Evolutionary conservation across 92 coral and sea anemone genomes (phyloP).

Genomic region (Bergia sp.): DNA sequence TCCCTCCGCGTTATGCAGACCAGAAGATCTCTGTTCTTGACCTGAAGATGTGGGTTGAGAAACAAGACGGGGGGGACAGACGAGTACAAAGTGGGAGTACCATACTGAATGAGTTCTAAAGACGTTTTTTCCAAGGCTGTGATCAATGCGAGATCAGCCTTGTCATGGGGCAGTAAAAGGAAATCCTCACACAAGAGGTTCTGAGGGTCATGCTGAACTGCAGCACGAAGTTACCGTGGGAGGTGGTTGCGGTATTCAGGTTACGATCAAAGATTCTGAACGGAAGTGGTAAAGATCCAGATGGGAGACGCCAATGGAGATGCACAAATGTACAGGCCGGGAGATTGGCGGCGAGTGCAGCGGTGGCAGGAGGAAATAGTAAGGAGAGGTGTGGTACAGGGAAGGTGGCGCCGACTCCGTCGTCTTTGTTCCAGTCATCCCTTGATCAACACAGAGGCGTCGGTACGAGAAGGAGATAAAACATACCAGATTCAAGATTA

Average conservation of each 20-base stretch:
- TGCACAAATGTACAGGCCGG: too few relatives aligned
- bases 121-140: slow-evolving; percentile 35
- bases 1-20: not conserved
- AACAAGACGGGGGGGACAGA: slow-evolving; percentile 21
- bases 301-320: too few relatives aligned
- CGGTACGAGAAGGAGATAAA: too few relatives aligned
- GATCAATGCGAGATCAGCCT: slow-evolving; percentile 34
- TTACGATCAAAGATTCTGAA: slow-evolving; percentile 10
- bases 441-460: too few relatives aligned
- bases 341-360: too few relatives aligned
- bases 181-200: slow-evolving; percentile 42
- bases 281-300: too few relatives aligned
- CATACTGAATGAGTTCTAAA: slow-evolving; percentile 38
- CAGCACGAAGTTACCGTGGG: slow-evolving; percentile 35
- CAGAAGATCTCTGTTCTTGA: slow-evolving; percentile 31
- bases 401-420: too few relatives aligned
- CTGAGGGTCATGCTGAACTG: slow-evolving; percentile 39
- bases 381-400: too few relatives aligned
- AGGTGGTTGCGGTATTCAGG: slow-evolving; percentile 41
- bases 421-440: too few relatives aligned
- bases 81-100: not conserved
- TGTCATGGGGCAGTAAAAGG: slow-evolving; percentile 42
- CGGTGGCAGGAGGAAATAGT: too few relatives aligned
- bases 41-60: slow-evolving; percentile 51
- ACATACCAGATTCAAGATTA: too few relatives aligned